phyloP scores from a whole-genome alignment of 2,888 invertebrate genomes.

The Pammene fasciana region DNA sequence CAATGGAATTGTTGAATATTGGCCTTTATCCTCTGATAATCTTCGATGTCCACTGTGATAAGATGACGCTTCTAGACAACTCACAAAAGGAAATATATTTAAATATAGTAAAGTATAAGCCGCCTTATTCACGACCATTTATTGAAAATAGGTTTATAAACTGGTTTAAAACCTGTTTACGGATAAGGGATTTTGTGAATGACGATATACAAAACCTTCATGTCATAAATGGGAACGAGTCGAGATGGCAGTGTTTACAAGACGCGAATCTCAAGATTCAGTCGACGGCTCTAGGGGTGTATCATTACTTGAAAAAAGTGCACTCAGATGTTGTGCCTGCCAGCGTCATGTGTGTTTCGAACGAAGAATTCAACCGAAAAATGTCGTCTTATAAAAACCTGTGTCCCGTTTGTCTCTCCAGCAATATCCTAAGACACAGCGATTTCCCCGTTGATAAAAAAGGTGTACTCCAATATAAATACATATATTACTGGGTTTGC shows the following conservation, averaged over 20 bases:
- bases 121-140: conserved; percentile 66
- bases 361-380: conserved; percentile 76
- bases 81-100: conserved; percentile 66
- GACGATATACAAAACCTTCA: conserved; percentile 82
- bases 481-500: conserved; percentile 85
- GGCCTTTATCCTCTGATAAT: conserved; percentile 84
- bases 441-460: conserved; percentile 77
- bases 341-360: conserved; percentile 81
- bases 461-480: conserved; percentile 82
- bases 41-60: conserved; percentile 75
- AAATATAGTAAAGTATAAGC: conserved; percentile 60
- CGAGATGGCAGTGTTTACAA: conserved; percentile 82
- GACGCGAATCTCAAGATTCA: conserved; percentile 66
- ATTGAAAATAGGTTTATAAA: conserved; percentile 70
- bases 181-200: conserved; percentile 77
- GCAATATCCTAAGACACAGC: conserved; percentile 63
- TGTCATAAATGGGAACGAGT: conserved; percentile 73
- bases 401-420: conserved; percentile 84
- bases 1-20: conserved; percentile 71
- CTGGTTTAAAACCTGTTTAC: conserved; percentile 65
- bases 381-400: conserved; percentile 79
- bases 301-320: conserved; percentile 78
- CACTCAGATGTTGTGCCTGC: conserved; percentile 76
- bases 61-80: conserved; percentile 65
- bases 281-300: conserved; percentile 69